Conservation (phyloP, 2,888 invertebrate species). For the Athripsodes cinereus region DNA sequence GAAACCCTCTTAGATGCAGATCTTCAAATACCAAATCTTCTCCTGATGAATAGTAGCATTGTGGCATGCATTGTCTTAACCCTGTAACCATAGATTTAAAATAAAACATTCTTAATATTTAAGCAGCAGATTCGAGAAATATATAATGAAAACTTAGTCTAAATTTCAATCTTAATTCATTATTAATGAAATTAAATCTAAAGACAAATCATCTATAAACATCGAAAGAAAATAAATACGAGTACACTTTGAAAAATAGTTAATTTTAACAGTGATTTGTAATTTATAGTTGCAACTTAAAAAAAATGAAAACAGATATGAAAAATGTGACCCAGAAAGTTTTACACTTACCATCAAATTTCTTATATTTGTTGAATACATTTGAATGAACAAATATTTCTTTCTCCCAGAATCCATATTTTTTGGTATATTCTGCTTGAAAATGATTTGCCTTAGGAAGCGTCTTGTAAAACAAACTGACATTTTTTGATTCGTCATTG, state of each 20-base stretch:
- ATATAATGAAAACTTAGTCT: too few relatives aligned
- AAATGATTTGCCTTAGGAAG: slow-evolving; percentile 14
- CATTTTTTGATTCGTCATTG: slow-evolving; percentile 6
- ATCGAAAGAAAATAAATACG: too few relatives aligned
- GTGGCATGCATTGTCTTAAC: slow-evolving; percentile 30
- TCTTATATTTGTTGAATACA: slow-evolving; percentile 16
- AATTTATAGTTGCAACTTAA: too few relatives aligned
- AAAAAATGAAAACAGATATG: too few relatives aligned
- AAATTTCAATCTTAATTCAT: too few relatives aligned
- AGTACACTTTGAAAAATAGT: too few relatives aligned
- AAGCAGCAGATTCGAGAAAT: too few relatives aligned
- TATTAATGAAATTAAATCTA: too few relatives aligned
- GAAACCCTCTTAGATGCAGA: slow-evolving; percentile 30
- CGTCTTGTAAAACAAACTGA: slow-evolving; percentile 15
- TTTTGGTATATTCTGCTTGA: slow-evolving; percentile 7
- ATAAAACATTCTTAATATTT: too few relatives aligned
- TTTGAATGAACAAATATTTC: slow-evolving; percentile 15
- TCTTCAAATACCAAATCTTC: slow-evolving; percentile 42
- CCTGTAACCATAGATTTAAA: slow-evolving; percentile 19
- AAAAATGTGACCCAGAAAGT: too few relatives aligned
- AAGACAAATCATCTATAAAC: too few relatives aligned
- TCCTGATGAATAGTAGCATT: slow-evolving; percentile 38
- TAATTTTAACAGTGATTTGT: too few relatives aligned
- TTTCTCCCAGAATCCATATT: slow-evolving; percentile 18
- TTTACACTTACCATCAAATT: slow-evolving; percentile 15